phyloP scores from a whole-genome alignment of 2,888 invertebrate genomes.

The Mythimna ferrago region DNA sequence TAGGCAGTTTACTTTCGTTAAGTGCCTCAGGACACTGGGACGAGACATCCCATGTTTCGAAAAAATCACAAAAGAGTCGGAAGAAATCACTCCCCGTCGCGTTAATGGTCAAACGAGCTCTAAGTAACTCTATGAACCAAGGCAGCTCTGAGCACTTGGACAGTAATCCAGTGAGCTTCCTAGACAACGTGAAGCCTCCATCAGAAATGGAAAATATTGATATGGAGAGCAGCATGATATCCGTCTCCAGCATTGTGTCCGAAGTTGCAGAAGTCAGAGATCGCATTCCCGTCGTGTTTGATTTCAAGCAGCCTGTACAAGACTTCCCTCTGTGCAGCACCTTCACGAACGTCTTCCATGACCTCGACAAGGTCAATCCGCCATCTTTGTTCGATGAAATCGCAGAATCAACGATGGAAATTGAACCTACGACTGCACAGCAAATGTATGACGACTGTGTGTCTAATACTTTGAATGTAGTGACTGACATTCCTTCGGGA shows the following conservation, averaged over 20 bases:
- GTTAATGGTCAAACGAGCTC: conserved; percentile 93
- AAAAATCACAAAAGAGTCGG: conserved; percentile 85
- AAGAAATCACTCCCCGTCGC: conserved; percentile 94
- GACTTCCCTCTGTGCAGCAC: conserved; percentile 86
- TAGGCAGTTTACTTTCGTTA: conserved; percentile 92
- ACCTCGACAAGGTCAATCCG: conserved; percentile 93
- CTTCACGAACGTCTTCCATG: conserved; percentile 87
- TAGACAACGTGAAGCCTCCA: conserved; percentile 96
- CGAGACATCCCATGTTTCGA: conserved; percentile 76
- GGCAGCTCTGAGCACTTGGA: conserved; percentile 92
- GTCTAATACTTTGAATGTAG: conserved; percentile 90
- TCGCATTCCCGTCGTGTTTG: conserved; percentile 88
- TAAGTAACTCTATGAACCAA: conserved; percentile 90
- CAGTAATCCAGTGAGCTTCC: conserved; percentile 91
- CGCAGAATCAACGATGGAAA: conserved; percentile 91
- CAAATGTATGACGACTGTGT: conserved; percentile 92
- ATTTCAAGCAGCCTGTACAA: conserved; percentile 90
- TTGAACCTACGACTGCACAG: conserved; percentile 87
- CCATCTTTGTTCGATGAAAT: conserved; percentile 94
- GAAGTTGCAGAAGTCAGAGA: conserved; percentile 92
- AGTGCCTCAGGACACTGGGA: conserved; percentile 89
- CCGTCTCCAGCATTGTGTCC: conserved; percentile 95
- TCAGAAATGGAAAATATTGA: conserved; percentile 95
- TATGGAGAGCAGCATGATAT: conserved; percentile 95
- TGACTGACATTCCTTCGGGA: conserved; percentile 90